These are phyloP conservation scores for Tenebrio molitor DNA, from an alignment of 1,140 invertebrate genomes.

Conservation along the genomic window DNA sequence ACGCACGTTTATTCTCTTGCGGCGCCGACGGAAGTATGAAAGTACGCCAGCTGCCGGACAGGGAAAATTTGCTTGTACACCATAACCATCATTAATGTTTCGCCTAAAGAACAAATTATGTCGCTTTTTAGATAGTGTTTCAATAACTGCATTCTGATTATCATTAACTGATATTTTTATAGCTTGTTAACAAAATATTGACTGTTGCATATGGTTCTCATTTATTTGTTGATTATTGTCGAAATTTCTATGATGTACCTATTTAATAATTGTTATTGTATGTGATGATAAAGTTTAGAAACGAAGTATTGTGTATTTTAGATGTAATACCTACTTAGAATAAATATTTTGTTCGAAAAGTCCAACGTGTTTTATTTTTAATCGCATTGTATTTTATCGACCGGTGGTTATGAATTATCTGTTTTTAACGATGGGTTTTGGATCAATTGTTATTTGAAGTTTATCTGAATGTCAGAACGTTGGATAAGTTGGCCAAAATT, in stretches of 20 bases:
- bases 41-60: constrained; percentile 89
- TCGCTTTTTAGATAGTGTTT: constrained; percentile 7
- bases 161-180: constrained; percentile 40
- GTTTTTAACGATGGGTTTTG: not conserved
- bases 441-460: not conserved
- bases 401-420: not conserved
- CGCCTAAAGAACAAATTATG: not conserved
- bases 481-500: too few relatives aligned
- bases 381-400: not conserved
- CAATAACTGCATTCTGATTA: not conserved
- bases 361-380: not conserved
- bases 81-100: constrained; percentile 52
- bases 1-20: constrained; percentile 93
- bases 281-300: too few relatives aligned
- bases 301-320: constrained; percentile 23
- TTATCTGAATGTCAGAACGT: too few relatives aligned
- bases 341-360: constrained; percentile 22
- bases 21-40: constrained; percentile 99
- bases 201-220: constrained; percentile 8
- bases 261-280: constrained; percentile 14
- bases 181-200: constrained; percentile 31
- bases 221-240: constrained; percentile 17
- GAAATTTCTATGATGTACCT: constrained; percentile 17
- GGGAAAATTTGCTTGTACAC: constrained; percentile 66
- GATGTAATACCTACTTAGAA: constrained; percentile 14